Base-by-base conservation (phyloP, 2,113 vertebrate genomes). In the Proteles cristata region DNA sequence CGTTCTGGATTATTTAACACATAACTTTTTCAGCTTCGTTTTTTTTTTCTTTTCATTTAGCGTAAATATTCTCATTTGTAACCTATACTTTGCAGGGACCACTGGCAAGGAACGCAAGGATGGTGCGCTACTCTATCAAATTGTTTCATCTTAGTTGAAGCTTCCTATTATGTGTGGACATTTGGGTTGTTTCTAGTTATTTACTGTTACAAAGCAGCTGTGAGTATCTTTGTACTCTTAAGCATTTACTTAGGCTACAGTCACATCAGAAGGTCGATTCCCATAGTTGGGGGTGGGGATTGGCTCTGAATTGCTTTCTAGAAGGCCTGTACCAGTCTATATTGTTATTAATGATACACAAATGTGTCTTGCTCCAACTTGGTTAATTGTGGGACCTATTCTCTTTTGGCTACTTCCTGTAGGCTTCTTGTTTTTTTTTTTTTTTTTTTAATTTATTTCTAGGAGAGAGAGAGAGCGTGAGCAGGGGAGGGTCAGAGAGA, bases 301-400 rank as follows among this genome's bases (percentile, higher is more conserved):
- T 77, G 39, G 71, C 35, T 77, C 65, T 31, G 87, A 92, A 43
- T 91, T n/a, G 25, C 43, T 95, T 95, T 74, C 73, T 74, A 23
- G 83, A 90, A 97, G 81, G 79, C n/a, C 12, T 71, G 26, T 58
- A 25, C 76, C 48, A n/a, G 8, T 77, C 84, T 84, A 23, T 15
- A 35, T 73, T 61, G 76, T 50, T 90, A 10, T 58, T 82, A 55
- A 43, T 58, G 91, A 55, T 79, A 55, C 7, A 26, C 21, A 63
- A 92, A 26, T n/a, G 5, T 26, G 28, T 81, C 87, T 97, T 81
- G 35, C 90, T 94, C 83, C 74, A 53, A 21, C 84, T 89, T 94
- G 80, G 93, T 86, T 83, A 11, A 86, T 9, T 45, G 53, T 85
- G 65, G n/a, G 58, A 50, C 55, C 69, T 95, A 31, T 4, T 93